Evolutionary conservation across 2,797 vertebrate genomes (phyloP), one percentile per base, ranked within the genome.

Genomic region (Myioborus miniatus): DNA sequence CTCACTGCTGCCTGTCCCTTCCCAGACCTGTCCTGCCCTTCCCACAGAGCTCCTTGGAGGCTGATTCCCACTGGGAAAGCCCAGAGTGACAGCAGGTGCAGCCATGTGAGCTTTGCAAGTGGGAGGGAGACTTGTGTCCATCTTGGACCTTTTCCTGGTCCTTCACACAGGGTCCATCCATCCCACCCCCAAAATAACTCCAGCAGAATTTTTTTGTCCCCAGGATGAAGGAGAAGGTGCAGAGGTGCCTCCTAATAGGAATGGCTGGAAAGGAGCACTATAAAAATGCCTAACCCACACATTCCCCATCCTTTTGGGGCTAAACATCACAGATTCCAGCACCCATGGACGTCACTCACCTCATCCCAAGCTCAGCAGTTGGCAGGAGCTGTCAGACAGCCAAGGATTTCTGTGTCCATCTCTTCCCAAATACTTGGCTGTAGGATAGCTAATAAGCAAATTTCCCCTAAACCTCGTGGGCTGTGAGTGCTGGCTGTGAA

Each of bases 401-500:
- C 10, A 12, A n/a, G 50, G 15, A 1, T 32, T 44, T 30, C 11
- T 32, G 1, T 12, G 24, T 59, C 20, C 49, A 3, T 21, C 29
- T 39, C 27, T 30, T 30, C 75, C 49, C 44, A 9, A 19, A 6
- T 0, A 2, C 18, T 59, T 12, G 23, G 6, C 2, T 12, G 44
- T 39, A 39, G 59, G 9, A 13, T 3, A 15, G 44, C 47, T 19
- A 9, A 55, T 9, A 11, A 37, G 43, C 21, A 36, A 6, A 7
- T 36, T 70, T 56, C 0, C 18, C 34, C 30, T 14, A 41, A 0
- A 29, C 14, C 34, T 49, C 6, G 0, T 36, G 18, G 22, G 8
- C 44, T 53, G 16, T 49, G 36, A 15, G 15, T 34, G 7, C 23
- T 11, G 60, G 32, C 69, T 75, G 53, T 8, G 26, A 60, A 8